Evolutionary conservation across 2,797 vertebrate species (phyloP).

Genomic region (Emys orbicularis): DNA sequence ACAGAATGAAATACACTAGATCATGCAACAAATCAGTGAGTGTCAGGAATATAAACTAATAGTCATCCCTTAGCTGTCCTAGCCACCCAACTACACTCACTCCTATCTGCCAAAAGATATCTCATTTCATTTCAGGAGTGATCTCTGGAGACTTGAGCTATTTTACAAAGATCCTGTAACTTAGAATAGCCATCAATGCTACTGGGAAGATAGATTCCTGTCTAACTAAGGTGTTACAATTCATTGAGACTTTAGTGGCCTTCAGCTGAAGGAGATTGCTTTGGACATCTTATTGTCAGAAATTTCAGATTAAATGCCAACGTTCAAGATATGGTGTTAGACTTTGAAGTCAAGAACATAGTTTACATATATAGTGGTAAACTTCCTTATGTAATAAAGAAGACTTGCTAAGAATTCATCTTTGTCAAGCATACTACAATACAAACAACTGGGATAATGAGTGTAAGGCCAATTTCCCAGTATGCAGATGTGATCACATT

Average conservation of each 20-base stretch:
- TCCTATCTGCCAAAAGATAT: neutral
- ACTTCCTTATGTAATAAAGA: constrained; percentile 55
- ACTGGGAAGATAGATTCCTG: neutral
- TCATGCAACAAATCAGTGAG: neutral
- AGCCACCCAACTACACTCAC: neutral
- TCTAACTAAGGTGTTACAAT: neutral
- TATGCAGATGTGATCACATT: constrained; percentile 81
- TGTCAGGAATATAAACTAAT: constrained; percentile 16
- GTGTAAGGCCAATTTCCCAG: constrained; percentile 71
- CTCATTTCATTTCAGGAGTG: neutral
- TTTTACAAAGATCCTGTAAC: neutral
- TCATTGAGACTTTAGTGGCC: neutral
- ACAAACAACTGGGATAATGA: constrained; percentile 72
- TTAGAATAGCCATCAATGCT: neutral
- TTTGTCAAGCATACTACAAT: constrained; percentile 70
- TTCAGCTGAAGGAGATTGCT: neutral
- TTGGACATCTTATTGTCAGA: neutral
- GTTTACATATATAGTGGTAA: constrained; percentile 33
- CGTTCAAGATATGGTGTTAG: constrained; percentile 54
- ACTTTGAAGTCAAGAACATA: constrained; percentile 60
- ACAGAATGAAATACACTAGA: neutral
- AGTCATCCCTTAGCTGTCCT: constrained; percentile 7
- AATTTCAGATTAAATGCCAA: constrained; percentile 67
- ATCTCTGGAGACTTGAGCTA: neutral
- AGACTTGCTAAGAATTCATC: constrained; percentile 53